These are phyloP conservation scores for Ditylenchus weischeri DNA, from an alignment of 2,888 invertebrate species.

Conservation along the genomic window DNA sequence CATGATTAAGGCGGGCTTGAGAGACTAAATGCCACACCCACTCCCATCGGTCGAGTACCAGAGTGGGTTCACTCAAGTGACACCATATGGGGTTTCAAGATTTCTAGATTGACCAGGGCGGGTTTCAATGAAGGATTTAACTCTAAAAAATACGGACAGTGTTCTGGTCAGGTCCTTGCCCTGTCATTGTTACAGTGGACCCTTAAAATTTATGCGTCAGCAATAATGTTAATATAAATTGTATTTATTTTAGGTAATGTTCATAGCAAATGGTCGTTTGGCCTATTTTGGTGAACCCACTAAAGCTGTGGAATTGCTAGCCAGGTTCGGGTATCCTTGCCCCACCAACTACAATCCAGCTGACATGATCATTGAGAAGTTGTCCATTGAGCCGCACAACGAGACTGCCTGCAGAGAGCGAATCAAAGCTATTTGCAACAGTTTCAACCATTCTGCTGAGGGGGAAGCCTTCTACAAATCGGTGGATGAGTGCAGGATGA, in stretches of 20 bases:
- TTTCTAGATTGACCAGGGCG: not conserved
- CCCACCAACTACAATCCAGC: conserved; percentile 92
- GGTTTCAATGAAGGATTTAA: too few species aligned
- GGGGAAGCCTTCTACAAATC: conserved; percentile 28
- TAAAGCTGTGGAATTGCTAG: conserved; percentile 48
- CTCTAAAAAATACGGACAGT: too few species aligned
- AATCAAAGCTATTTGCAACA: conserved; percentile 54
- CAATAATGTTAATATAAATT: not conserved
- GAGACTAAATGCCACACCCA: too few species aligned
- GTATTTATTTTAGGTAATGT: conserved; percentile 59
- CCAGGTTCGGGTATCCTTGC: conserved; percentile 58
- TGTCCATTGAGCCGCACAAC: conserved; percentile 68
- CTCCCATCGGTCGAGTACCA: too few species aligned
- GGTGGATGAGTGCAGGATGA: conserved; percentile 18
- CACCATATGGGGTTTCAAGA: too few species aligned
- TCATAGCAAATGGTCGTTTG: conserved; percentile 85
- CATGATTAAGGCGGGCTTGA: too few species aligned
- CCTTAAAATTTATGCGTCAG: too few species aligned
- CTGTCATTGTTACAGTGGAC: too few species aligned
- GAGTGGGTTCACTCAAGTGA: too few species aligned
- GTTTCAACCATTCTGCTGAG: conserved; percentile 51
- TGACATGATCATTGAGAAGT: conserved; percentile 83
- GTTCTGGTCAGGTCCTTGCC: too few species aligned
- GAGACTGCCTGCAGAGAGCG: conserved; percentile 33
- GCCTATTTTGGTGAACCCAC: conserved; percentile 73